A percentile compares a stretch with the other conserved stretches of the same genome.
phyloP scores from a whole-genome alignment of 1,140 invertebrate species.

The Microplitis demolitor region DNA sequence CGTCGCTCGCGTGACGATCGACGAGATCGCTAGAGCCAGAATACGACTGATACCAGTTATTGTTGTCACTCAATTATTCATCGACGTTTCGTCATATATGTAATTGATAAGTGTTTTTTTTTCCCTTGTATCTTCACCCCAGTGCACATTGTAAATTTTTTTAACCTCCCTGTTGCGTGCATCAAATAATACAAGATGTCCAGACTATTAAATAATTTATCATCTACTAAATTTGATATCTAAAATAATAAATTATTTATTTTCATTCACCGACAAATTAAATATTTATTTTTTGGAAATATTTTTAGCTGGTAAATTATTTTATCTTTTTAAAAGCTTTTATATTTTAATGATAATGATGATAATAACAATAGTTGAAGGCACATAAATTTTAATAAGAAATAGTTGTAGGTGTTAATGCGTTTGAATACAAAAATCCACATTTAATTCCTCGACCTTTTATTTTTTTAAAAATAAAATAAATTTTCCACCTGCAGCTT shows the following conservation, averaged over 20 bases:
- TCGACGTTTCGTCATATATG: slow-evolving; percentile 22
- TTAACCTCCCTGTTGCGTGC: neutral
- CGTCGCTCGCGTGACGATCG: neutral
- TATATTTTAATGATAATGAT: no score
- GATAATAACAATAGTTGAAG: no score
- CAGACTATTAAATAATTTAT: no score
- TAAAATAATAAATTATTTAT: no score
- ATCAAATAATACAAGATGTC: neutral
- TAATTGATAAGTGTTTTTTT: slow-evolving; percentile 13
- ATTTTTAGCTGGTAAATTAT: no score
- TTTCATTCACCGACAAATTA: no score
- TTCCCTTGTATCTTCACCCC: neutral
- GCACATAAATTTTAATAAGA: neutral
- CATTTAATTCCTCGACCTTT: neutral
- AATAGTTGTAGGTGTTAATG: slow-evolving; percentile 6
- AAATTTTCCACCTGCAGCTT: neutral
- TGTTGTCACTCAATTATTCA: slow-evolving; percentile 40
- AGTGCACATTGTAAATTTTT: no score
- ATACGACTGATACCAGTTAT: slow-evolving; percentile 24
- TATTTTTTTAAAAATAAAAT: neutral
- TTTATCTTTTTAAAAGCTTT: no score
- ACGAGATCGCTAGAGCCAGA: neutral
- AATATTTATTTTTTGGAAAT: no score
- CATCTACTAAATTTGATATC: no score
- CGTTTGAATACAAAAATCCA: neutral